These are phyloP conservation scores for Eretmochelys imbricata DNA, from an alignment of 2,113 vertebrate genomes.

Conservation along the genomic window DNA sequence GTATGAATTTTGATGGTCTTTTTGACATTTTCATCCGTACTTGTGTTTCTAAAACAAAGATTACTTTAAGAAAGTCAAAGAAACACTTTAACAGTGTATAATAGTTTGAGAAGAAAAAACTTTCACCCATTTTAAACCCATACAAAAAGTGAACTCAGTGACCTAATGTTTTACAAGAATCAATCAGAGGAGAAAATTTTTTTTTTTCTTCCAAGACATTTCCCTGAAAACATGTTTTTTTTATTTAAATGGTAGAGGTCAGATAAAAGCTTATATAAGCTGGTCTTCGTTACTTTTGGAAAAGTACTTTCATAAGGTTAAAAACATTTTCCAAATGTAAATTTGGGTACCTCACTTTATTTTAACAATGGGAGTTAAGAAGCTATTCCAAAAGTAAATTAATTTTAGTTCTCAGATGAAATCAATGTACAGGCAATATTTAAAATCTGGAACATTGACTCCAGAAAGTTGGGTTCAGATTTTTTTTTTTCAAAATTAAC, in stretches of 20 bases:
- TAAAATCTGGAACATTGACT: conserved; percentile 18
- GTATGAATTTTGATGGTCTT: conserved; percentile 56
- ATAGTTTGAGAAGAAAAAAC: conserved; percentile 50
- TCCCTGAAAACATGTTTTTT: conserved; percentile 79
- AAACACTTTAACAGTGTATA: background rate
- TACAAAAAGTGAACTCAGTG: conserved; percentile 60
- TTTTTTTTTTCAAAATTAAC: conserved; percentile 20
- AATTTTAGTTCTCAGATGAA: conserved; percentile 67
- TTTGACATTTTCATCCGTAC: conserved; percentile 49
- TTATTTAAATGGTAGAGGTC: conserved; percentile 76
- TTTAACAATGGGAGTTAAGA: conserved; percentile 68
- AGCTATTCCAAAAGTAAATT: conserved; percentile 68
- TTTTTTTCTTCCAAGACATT: conserved; percentile 70
- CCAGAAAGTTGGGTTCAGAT: conserved; percentile 24
- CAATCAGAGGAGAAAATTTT: conserved; percentile 38
- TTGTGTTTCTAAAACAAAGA: conserved; percentile 55
- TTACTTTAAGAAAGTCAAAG: conserved; percentile 26
- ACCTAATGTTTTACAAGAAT: conserved; percentile 74
- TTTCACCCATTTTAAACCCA: conserved; percentile 64
- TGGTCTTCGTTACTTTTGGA: conserved; percentile 75
- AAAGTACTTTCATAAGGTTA: conserved; percentile 74
- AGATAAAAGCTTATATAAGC: conserved; percentile 74
- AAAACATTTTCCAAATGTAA: conserved; percentile 76
- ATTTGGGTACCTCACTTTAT: conserved; percentile 67
- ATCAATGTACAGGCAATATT: conserved; percentile 52